Percentiles rank a stretch among this genome's conserved stretches.
These are phyloP conservation scores for Cryptotermes secundus DNA, from an alignment of 1,140 invertebrate species.

Conservation along the genomic window DNA sequence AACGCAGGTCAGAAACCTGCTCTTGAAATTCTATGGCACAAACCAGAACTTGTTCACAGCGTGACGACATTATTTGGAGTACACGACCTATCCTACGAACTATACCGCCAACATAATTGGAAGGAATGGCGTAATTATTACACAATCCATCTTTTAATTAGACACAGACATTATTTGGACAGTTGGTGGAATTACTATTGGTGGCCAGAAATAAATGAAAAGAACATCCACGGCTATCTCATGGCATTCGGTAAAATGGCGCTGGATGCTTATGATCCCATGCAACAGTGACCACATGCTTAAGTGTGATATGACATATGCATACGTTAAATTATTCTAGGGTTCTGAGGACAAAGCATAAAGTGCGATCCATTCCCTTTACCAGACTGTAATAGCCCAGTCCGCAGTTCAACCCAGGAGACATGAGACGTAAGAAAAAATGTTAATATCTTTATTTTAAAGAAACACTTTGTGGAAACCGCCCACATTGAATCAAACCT, in stretches of 20 bases:
- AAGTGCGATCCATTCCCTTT: too few relatives aligned
- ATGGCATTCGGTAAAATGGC: neutral
- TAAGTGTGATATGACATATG: too few relatives aligned
- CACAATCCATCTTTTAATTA: slow-evolving; percentile 33
- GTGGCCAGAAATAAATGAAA: neutral
- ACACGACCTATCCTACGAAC: neutral
- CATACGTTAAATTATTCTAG: too few relatives aligned
- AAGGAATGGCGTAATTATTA: slow-evolving; percentile 33
- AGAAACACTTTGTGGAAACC: too few relatives aligned
- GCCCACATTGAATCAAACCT: too few relatives aligned
- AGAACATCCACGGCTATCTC: neutral
- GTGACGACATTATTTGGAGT: slow-evolving; percentile 15
- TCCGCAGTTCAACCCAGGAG: too few relatives aligned
- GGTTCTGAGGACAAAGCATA: too few relatives aligned
- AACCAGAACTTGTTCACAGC: slow-evolving; percentile 33
- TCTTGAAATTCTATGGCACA: slow-evolving; percentile 23
- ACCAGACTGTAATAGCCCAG: too few relatives aligned
- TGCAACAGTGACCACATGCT: neutral
- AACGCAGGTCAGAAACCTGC: slow-evolving; percentile 35
- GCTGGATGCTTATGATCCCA: neutral
- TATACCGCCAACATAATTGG: neutral
- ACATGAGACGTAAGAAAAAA: too few relatives aligned
- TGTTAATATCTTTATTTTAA: too few relatives aligned
- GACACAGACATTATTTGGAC: slow-evolving; percentile 25
- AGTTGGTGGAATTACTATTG: slow-evolving; percentile 1